phyloP scores from a whole-genome alignment of 2,113 vertebrate genomes.

The Sylvia atricapilla region DNA sequence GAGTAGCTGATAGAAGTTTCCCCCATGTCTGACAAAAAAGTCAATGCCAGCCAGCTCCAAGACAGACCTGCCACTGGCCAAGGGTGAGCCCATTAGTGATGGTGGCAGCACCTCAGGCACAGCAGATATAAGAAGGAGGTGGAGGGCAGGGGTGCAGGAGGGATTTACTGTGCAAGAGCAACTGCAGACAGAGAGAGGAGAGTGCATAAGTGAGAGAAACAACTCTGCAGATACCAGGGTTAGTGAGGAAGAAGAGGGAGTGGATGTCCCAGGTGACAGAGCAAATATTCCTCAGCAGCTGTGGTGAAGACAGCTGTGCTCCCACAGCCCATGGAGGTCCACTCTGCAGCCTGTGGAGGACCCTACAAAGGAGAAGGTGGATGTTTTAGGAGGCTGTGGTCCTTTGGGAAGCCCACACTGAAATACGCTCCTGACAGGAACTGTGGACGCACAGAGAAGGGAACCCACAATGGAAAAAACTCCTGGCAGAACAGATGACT shows the following conservation, averaged over 20 bases:
- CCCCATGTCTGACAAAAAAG: not conserved
- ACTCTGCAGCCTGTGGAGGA: not conserved
- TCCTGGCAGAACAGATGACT: not conserved
- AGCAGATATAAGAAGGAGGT: not conserved
- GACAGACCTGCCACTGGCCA: not conserved
- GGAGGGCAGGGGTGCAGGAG: rapidly evolving
- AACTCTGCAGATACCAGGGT: not conserved
- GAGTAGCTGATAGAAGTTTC: not conserved
- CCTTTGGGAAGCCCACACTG: not conserved
- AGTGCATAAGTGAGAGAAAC: not conserved
- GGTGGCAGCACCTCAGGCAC: not conserved
- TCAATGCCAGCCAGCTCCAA: not conserved
- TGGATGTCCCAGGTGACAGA: rapidly evolving
- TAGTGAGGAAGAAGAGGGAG: not conserved
- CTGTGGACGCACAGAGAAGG: not conserved
- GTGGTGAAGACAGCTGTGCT: not conserved
- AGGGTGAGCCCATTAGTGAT: not conserved
- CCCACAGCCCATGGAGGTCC: not conserved
- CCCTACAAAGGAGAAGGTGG: not conserved
- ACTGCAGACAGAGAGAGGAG: not conserved
- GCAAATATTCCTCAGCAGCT: not conserved
- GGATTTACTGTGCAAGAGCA: not conserved
- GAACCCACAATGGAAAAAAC: not conserved
- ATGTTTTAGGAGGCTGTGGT: not conserved
- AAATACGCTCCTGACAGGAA: not conserved